These are phyloP conservation scores for Julus scandinavius DNA, from an alignment of 2,888 invertebrate genomes.

Conservation along the genomic window DNA sequence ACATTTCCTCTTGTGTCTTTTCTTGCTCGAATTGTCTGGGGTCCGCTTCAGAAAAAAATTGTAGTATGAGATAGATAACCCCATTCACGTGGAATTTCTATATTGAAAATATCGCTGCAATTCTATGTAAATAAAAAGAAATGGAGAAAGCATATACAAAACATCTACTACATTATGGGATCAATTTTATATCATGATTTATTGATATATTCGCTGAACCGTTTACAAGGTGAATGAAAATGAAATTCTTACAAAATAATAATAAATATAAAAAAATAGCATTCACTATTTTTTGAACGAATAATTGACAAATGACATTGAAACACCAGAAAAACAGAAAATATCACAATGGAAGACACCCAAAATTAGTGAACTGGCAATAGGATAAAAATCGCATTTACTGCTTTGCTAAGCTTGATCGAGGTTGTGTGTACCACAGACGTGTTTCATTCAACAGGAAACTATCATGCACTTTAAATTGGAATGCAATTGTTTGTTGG, in stretches of 20 bases:
- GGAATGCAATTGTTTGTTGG: background rate
- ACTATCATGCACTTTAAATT: background rate
- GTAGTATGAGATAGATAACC: no score
- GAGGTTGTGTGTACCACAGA: background rate
- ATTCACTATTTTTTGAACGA: background rate
- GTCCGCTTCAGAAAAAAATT: no score
- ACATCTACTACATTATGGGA: background rate
- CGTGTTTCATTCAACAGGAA: background rate
- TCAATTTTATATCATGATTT: background rate
- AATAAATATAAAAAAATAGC: background rate
- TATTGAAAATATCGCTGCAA: no score
- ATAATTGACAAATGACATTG: background rate
- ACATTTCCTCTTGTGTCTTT: no score
- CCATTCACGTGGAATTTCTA: no score
- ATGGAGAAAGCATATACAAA: no score
- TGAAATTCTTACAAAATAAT: constrained; percentile 1
- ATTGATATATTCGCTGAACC: background rate
- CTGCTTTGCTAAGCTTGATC: background rate
- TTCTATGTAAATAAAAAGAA: no score
- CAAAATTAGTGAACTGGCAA: constrained; percentile 1
- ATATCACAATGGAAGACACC: constrained; percentile 8
- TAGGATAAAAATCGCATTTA: background rate
- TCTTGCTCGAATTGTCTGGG: no score
- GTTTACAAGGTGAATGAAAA: background rate
- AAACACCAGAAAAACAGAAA: background rate